These are phyloP conservation scores for Stenodema calcarata DNA, from an alignment of 2,888 invertebrate genomes.

Conservation along the genomic window DNA sequence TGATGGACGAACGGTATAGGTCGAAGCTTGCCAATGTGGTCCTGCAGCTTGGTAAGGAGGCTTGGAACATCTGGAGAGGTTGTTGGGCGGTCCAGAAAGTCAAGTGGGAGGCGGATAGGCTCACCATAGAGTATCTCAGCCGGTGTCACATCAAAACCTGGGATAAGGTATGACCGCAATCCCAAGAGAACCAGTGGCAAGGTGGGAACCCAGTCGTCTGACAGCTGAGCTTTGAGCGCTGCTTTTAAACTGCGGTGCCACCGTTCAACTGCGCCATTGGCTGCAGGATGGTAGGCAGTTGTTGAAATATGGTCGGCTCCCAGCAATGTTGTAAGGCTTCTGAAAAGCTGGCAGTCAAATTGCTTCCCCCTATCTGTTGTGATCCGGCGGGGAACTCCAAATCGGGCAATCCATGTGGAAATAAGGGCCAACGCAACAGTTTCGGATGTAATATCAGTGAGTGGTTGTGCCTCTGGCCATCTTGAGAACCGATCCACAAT, in stretches of 20 bases:
- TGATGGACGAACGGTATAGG: not conserved
- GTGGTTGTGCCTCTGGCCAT: constrained; percentile 61
- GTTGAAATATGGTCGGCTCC: not conserved
- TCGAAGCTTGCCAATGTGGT: not conserved
- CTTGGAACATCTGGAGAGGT: not conserved
- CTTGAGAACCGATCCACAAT: constrained; percentile 60
- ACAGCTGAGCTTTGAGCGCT: constrained; percentile 57
- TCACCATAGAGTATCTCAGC: constrained; percentile 60
- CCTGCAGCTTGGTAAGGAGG: not conserved
- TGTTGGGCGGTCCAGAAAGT: constrained; percentile 49
- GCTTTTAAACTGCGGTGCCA: constrained; percentile 61
- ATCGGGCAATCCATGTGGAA: not conserved
- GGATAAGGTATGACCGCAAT: constrained; percentile 58
- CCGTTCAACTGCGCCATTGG: constrained; percentile 56
- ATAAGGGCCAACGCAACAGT: constrained; percentile 57
- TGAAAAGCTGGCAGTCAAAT: not conserved
- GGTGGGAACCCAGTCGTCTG: constrained; percentile 56
- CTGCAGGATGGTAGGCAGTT: not conserved
- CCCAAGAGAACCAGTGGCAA: constrained; percentile 60
- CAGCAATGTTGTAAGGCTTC: not conserved
- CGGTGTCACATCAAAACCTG: constrained; percentile 58
- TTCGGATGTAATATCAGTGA: constrained; percentile 60
- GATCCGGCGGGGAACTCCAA: not conserved
- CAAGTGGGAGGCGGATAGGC: constrained; percentile 58
- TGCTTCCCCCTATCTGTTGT: not conserved